Base-by-base conservation (phyloP, 2,797 vertebrate species). In the Phrynocephalus guinanensis region DNA sequence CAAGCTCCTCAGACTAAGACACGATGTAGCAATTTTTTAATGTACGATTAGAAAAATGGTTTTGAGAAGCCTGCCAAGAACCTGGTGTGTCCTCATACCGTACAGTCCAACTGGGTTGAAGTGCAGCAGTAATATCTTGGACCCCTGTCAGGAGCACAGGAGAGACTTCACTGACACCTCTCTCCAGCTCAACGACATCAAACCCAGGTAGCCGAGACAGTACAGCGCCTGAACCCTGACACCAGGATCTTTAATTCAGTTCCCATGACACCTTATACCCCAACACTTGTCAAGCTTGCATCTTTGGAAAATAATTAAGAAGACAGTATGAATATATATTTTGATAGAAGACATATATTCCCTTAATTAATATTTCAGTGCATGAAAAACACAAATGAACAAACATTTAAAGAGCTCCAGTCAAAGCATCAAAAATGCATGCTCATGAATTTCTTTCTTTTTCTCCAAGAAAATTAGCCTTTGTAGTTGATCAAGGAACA, bases 401-500 rank as follows among this genome's bases (percentile, higher is more conserved):
- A 26, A 91, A 71, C 0, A 0, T 3, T 50, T 85, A 91, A 48
- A 38, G 91, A 66, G 84, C 92, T 93, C 76, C 88, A 79, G 94
- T 92, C 84, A 91, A 94, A 94, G 82, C 24, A 94, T 93, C 87
- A 92, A 93, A 93, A 95, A 88, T 60, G 86, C 92, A 79, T 76
- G 68, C 60, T 90, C 84, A 94, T 94, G 93, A 96, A 94, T 83
- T 91, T 85, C 94, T 92, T 94, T 89, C 15, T 95, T 94, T 94
- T 94, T 94, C 85, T 89, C 91, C 20, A 73, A 92, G 91, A 79
- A 90, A 96, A 95, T 94, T 94, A 94, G 86, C 92, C 96, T 96
- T 95, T 95, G 93, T 94, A 94, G 91, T 96, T 97, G 96, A 97
- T 95, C 95, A 95, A 95, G 92, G 93, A 96, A 93, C 89, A 95